Evolutionary conservation across 2,797 vertebrate species (phyloP).

Genomic region (Dryobates pubescens): DNA sequence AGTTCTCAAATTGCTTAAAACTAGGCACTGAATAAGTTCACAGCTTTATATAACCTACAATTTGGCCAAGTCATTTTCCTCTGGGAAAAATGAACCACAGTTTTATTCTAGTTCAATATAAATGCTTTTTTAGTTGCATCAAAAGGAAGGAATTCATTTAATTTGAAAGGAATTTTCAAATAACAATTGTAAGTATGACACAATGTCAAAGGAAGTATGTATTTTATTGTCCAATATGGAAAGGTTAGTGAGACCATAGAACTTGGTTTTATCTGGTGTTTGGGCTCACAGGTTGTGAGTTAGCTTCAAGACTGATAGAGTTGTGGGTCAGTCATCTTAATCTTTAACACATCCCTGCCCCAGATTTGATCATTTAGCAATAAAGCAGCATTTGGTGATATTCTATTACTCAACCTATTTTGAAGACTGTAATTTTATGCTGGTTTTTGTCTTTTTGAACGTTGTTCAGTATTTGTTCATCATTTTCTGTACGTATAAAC

Average conservation of each 20-base stretch:
- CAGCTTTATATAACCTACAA: constrained; percentile 1
- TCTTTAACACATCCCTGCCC: not conserved
- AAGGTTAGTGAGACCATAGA: constrained; percentile 44
- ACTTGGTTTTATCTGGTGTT: not conserved
- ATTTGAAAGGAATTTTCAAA: constrained; percentile 70
- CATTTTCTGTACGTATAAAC: not conserved
- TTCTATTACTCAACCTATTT: not conserved
- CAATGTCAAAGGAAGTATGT: constrained; percentile 54
- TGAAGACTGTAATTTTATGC: not conserved
- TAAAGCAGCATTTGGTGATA: not conserved
- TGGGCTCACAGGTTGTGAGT: not conserved
- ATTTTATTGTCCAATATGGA: constrained; percentile 58
- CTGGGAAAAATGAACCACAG: constrained; percentile 63
- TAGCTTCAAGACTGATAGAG: not conserved
- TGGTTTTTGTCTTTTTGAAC: not conserved
- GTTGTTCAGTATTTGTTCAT: not conserved
- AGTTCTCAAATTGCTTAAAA: constrained; percentile 34
- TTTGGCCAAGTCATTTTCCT: constrained; percentile 47
- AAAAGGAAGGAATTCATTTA: constrained; percentile 60
- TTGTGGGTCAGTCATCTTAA: not conserved
- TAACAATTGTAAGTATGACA: constrained; percentile 50
- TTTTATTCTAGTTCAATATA: constrained; percentile 67
- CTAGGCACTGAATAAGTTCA: not conserved
- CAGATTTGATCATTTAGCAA: not conserved
- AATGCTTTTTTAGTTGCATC: constrained; percentile 65